A percentile compares a stretch with the other conserved stretches of the same genome.
Conservation (phyloP, 1,140 invertebrate species). For the Aphis craccivora region DNA sequence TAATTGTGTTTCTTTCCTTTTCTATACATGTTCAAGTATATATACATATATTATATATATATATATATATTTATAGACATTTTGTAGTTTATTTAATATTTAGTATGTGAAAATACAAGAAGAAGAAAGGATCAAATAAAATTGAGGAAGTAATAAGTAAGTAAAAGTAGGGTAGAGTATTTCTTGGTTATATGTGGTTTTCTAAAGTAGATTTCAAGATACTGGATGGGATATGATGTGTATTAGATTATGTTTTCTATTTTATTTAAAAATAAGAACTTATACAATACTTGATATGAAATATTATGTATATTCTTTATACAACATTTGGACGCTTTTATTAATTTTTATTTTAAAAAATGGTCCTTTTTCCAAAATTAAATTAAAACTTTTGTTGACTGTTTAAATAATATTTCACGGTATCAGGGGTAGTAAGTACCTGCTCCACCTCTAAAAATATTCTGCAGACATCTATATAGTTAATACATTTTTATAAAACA, state of each 20-base stretch:
- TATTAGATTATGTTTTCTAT: neutral
- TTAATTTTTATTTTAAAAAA: neutral
- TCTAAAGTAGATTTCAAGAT: constrained; percentile 45
- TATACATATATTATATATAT: constrained; percentile 22
- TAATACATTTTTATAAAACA: neutral
- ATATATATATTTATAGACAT: constrained; percentile 24
- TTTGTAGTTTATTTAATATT: constrained; percentile 40
- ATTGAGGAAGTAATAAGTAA: constrained; percentile 44
- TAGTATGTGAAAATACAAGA: constrained; percentile 42
- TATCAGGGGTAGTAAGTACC: neutral
- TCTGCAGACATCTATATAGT: neutral
- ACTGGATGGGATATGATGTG: neutral
- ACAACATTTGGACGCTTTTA: neutral
- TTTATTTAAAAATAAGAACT: neutral
- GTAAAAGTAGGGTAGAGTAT: constrained; percentile 54
- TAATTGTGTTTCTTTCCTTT: constrained; percentile 43
- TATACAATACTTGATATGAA: neutral
- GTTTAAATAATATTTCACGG: neutral
- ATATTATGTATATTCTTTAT: neutral
- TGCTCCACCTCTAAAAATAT: too few relatives aligned
- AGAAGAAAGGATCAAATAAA: constrained; percentile 46
- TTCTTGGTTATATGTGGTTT: constrained; percentile 49
- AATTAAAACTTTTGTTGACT: neutral
- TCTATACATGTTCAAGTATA: constrained; percentile 27
- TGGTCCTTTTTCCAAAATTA: neutral